Conservation (phyloP, 2,888 invertebrate species). For the Sceliomorpha sp. region DNA sequence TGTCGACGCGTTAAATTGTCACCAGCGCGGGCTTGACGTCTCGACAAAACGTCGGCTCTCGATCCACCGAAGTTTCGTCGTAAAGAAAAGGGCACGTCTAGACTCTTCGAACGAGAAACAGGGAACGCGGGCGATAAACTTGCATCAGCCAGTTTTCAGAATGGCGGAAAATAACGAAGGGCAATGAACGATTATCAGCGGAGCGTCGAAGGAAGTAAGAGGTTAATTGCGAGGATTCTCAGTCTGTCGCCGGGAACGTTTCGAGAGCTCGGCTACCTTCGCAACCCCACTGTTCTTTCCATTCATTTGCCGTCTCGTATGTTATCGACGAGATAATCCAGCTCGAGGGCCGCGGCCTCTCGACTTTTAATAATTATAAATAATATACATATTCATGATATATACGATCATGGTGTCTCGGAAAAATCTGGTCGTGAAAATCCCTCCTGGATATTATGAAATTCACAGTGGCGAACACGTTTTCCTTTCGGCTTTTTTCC, state of each 20-base stretch:
- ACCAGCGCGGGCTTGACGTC: no score
- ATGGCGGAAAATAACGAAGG: constrained; percentile 51
- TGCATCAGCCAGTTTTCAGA: constrained; percentile 52
- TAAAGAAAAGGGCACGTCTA: no score
- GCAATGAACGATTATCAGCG: constrained; percentile 27
- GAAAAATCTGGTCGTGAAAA: constrained; percentile 47
- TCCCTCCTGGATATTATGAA: constrained; percentile 31
- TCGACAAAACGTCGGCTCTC: no score
- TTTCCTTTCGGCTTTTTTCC: no score
- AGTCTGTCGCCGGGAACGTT: not conserved
- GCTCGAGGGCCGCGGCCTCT: constrained; percentile 51
- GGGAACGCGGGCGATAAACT: constrained; percentile 46
- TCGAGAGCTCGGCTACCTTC: constrained; percentile 3
- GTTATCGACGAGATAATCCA: constrained; percentile 51
- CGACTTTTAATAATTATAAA: constrained; percentile 64
- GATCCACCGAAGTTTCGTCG: no score
- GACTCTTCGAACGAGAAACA: constrained; percentile 3
- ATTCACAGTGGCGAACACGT: constrained; percentile 27
- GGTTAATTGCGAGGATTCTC: not conserved
- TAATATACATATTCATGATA: constrained; percentile 61
- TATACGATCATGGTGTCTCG: constrained; percentile 53
- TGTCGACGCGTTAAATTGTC: no score
- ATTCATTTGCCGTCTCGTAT: constrained; percentile 47
- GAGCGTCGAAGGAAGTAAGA: constrained; percentile 14
- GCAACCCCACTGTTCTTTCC: constrained; percentile 25